Evolutionary conservation across 2,113 vertebrate species (phyloP).

Genomic region (Festucalex cinctus): DNA sequence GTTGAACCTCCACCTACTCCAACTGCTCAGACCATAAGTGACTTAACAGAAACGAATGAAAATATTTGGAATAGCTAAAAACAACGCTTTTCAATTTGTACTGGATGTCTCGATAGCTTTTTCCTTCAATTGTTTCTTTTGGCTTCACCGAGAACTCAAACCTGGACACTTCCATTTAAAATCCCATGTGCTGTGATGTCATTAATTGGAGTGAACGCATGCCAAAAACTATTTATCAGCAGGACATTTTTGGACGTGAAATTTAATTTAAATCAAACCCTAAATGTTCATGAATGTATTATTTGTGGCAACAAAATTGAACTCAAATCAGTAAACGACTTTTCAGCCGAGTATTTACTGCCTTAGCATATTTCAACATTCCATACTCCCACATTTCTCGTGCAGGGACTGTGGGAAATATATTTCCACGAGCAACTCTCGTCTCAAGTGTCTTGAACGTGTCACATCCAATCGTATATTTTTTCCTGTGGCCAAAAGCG

Average conservation of each 20-base stretch:
- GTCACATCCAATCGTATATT: slow-evolving; percentile 6
- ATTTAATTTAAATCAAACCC: slow-evolving; percentile 11
- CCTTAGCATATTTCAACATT: not conserved
- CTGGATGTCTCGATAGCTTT: slow-evolving; percentile 11
- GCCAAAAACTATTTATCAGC: slow-evolving; percentile 35
- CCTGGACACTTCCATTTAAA: slow-evolving; percentile 18
- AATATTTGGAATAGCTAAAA: slow-evolving; percentile 52
- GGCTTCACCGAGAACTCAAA: not conserved
- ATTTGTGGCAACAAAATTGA: not conserved
- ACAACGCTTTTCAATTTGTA: slow-evolving; percentile 17
- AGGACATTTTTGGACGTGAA: slow-evolving; percentile 45
- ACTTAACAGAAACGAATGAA: slow-evolving; percentile 66
- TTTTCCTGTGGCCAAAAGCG: not conserved
- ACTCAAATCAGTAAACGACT: not conserved
- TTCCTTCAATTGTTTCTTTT: slow-evolving; percentile 29
- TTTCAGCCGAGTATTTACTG: not conserved
- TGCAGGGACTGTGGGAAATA: not conserved
- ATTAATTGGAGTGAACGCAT: not conserved
- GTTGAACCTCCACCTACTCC: slow-evolving; percentile 39
- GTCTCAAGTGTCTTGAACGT: not conserved
- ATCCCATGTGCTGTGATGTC: slow-evolving; percentile 21
- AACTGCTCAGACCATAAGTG: slow-evolving; percentile 53
- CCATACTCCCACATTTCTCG: not conserved
- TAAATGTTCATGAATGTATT: not conserved
- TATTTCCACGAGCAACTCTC: not conserved